phyloP scores from a whole-genome alignment of 2,113 vertebrate genomes.

The Peucedramus taeniatus region DNA sequence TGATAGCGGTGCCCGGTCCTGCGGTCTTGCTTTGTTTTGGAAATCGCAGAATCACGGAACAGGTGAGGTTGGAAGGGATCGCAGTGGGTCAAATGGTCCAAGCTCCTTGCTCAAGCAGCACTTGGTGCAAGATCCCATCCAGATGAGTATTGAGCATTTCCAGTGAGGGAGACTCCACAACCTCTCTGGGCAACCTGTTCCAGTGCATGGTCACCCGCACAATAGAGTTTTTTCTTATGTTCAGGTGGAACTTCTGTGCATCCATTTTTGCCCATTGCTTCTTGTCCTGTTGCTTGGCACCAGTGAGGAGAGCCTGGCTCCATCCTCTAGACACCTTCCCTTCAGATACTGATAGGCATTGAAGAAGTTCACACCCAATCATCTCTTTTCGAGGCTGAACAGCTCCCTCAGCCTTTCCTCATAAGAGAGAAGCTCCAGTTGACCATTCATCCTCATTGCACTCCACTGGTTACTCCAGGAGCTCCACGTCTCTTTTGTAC shows the following conservation, averaged over 20 bases:
- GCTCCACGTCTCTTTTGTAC: not conserved
- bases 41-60: not conserved
- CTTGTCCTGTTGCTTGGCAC: not conserved
- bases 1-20: accelerated
- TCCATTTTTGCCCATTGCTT: not conserved
- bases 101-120: not conserved
- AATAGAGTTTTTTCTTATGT: not conserved
- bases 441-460: accelerated
- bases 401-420: not conserved
- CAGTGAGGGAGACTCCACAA: not conserved
- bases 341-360: not conserved
- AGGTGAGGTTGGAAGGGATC: not conserved
- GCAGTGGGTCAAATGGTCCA: not conserved
- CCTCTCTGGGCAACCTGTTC: not conserved
- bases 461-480: not conserved
- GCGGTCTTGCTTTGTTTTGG: not conserved
- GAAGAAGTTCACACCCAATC: not conserved
- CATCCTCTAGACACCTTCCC: not conserved
- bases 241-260: not conserved
- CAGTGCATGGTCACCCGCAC: not conserved
- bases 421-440: not conserved
- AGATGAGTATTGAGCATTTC: not conserved
- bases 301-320: not conserved
- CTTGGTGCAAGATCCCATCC: no score
- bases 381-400: not conserved